These are phyloP conservation scores for Drosophila leontia DNA, from an alignment of 1,140 invertebrate genomes.

Conservation along the genomic window DNA sequence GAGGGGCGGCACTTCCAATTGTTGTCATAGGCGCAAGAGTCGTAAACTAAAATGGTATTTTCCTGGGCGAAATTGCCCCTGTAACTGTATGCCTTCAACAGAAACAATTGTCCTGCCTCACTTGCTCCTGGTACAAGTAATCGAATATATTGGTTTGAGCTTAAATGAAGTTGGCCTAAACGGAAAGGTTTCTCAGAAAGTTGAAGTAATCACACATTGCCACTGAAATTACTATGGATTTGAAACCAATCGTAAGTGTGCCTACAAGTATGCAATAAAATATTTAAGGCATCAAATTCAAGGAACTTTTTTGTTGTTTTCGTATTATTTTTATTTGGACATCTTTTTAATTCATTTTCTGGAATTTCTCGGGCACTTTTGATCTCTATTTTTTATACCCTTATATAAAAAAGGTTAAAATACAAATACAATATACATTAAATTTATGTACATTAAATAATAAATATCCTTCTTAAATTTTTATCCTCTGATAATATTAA, in stretches of 20 bases:
- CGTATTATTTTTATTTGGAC: not conserved
- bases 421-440: no score
- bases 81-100: slow-evolving; percentile 13
- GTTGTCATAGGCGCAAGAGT: slow-evolving; percentile 50
- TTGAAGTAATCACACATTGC: not conserved
- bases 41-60: slow-evolving; percentile 50
- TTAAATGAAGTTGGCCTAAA: not conserved
- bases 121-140: slow-evolving; percentile 3
- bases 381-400: no score
- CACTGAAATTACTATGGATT: not conserved
- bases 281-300: not conserved
- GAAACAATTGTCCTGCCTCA: slow-evolving; percentile 14
- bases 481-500: no score
- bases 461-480: no score
- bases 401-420: no score
- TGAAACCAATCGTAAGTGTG: not conserved
- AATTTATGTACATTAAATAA: no score
- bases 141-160: slow-evolving; percentile 5
- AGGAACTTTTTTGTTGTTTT: not conserved
- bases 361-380: not conserved
- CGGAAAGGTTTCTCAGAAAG: not conserved
- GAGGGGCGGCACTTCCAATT: slow-evolving; percentile 10
- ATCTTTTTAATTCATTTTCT: not conserved
- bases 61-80: slow-evolving; percentile 15
- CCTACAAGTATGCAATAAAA: not conserved